These are phyloP conservation scores for Cepaea nemoralis DNA, from an alignment of 1,140 invertebrate species.

Conservation along the genomic window DNA sequence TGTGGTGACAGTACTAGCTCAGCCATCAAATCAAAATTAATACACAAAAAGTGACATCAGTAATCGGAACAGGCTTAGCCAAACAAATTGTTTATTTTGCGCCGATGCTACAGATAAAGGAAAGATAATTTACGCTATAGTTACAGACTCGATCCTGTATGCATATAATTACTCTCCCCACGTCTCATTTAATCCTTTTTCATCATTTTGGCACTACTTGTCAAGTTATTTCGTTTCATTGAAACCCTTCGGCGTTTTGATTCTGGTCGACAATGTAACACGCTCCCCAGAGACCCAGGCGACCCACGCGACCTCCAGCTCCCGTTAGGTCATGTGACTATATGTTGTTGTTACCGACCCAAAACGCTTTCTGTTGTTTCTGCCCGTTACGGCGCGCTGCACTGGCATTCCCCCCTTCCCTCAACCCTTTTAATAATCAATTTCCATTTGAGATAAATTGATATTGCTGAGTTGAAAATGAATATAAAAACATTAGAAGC, in stretches of 20 bases:
- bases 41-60: background rate
- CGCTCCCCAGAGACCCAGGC: background rate
- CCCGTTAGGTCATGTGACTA: background rate
- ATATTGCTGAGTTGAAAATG: background rate
- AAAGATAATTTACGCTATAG: constrained; percentile 18
- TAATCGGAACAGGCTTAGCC: background rate
- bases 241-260: constrained; percentile 21
- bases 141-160: background rate
- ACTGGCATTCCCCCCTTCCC: background rate
- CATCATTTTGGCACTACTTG: constrained; percentile 4
- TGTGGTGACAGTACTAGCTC: too few relatives aligned
- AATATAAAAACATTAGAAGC: constrained; percentile 20
- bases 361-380: background rate
- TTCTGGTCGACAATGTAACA: background rate
- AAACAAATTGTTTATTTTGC: constrained; percentile 3
- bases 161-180: constrained; percentile 12
- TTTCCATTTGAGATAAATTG: constrained; percentile 31
- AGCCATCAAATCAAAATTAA: constrained; percentile 15
- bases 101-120: background rate
- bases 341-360: too few relatives aligned
- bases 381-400: background rate
- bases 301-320: background rate
- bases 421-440: constrained; percentile 21
- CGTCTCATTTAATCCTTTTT: constrained; percentile 18
- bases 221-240: constrained; percentile 29